Base-by-base conservation (phyloP, 2,113 vertebrate genomes). In the Sylvia atricapilla region DNA sequence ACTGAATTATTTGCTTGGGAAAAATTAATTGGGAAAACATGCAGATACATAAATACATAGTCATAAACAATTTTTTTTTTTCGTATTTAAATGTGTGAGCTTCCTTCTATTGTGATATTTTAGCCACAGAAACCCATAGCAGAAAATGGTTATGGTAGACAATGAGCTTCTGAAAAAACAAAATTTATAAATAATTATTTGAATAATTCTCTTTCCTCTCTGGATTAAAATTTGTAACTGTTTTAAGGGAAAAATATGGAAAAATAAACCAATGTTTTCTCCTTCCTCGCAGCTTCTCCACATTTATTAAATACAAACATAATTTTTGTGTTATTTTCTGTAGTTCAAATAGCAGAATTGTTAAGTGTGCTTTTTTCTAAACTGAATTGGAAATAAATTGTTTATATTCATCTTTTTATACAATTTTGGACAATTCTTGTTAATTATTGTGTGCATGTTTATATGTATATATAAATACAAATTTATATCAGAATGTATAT, bases 171-270 rank as follows among this genome's bases (percentile, higher is more conserved):
- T 87, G 21, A 25, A 56, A 77, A 64, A 60, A 30, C 2, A 60
- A 66, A 73, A 69, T 60, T 39, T 15, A 15, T 39, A 15, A 11
- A 39, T 37, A 76, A 91, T 46, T 49, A 52, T 49, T 9, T 69
- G n/a, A 52, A 69, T 77, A 62, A 43, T 84, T 80, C 20, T 68
- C 4, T 41, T 89, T 55, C 15, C 5, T 66, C 7, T 69, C 27
- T 47, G 9, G 16, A 58, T 77, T 66, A 12, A 87, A 56, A 84
- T 33, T 56, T 58, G 5, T 80, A 69, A 76, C 43, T 43, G 5
- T 27, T 49, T 55, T 30, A 10, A 6, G 11, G 7, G 0, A 1
- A 33, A 17, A 81, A 39, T 46, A n/a, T 6, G 2, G 22, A 24
- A 46, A 53, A 52, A 46, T 0, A 31, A 46, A 13, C 2, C 7